phyloP scores from a whole-genome alignment of 2,113 vertebrate genomes.

The Lethenteron camtschaticum region DNA sequence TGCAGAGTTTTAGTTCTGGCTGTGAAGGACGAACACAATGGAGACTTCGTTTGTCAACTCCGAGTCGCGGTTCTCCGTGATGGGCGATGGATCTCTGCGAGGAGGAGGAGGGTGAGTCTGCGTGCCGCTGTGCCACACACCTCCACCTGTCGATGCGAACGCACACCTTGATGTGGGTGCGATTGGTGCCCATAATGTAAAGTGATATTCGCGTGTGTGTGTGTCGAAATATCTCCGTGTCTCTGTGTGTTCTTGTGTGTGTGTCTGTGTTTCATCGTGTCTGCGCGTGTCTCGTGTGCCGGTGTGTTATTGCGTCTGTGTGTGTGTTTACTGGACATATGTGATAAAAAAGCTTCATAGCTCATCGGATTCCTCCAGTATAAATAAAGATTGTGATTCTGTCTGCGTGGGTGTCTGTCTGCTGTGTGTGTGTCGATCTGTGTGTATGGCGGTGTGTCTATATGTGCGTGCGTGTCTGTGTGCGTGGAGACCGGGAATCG shows the following conservation, averaged over 20 bases:
- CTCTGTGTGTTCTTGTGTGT: not conserved
- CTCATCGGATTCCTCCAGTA: too few relatives aligned
- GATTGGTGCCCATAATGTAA: not conserved
- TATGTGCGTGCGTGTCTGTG: slow-evolving; percentile 1
- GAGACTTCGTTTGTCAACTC: too few relatives aligned
- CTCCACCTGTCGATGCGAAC: too few relatives aligned
- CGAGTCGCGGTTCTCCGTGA: too few relatives aligned
- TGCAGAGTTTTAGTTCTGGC: too few relatives aligned
- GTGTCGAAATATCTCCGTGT: not conserved
- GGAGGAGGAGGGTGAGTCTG: too few relatives aligned
- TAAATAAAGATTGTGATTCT: too few relatives aligned
- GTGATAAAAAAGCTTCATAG: not conserved
- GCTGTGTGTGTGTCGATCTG: not conserved
- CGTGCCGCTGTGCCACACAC: too few relatives aligned
- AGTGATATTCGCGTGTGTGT: not conserved
- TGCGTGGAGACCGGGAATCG: not conserved
- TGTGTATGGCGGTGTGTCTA: not conserved
- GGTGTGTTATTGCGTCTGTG: not conserved
- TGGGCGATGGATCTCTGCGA: too few relatives aligned
- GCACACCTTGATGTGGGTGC: not conserved
- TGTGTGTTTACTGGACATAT: not conserved
- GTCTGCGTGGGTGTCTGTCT: not conserved
- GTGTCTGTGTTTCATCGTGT: not conserved
- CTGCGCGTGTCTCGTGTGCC: not conserved
- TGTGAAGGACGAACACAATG: too few relatives aligned